Percentiles rank a stretch among this genome's conserved stretches.
Conservation (phyloP, 1,140 invertebrate genomes). For the Stenopsyche tienmushanensis region DNA sequence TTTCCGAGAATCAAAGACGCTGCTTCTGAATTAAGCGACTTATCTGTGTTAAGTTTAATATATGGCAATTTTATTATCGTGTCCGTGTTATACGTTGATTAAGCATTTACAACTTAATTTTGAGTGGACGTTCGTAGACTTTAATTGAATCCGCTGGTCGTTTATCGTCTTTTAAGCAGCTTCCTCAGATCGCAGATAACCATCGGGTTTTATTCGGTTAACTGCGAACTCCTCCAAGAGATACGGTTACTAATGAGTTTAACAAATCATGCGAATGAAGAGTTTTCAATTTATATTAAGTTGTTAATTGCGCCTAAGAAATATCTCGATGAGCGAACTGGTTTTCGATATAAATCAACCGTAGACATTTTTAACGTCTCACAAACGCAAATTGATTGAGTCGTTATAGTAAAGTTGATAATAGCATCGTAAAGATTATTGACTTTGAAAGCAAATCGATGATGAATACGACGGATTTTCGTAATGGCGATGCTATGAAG, state of each 20-base stretch:
- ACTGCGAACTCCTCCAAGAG: too few species aligned
- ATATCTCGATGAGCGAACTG: slow-evolving; percentile 10
- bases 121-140: too few species aligned
- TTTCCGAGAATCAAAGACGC: too few species aligned
- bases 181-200: slow-evolving; percentile 1
- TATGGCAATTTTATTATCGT: too few species aligned
- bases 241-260: slow-evolving; percentile 1
- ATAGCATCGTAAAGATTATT: too few species aligned
- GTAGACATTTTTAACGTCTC: slow-evolving; percentile 11
- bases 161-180: slow-evolving; percentile 4
- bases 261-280: slow-evolving; percentile 20
- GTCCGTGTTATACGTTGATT: too few species aligned
- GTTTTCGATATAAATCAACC: slow-evolving; percentile 12
- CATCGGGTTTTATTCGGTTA: not conserved
- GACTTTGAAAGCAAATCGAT: too few species aligned
- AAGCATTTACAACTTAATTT: slow-evolving; percentile 3
- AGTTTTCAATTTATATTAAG: slow-evolving; percentile 7
- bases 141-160: slow-evolving; percentile 1
- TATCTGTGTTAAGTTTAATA: too few species aligned
- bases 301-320: slow-evolving; percentile 17
- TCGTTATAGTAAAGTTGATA: too few species aligned
- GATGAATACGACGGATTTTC: too few species aligned
- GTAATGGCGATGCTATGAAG: too few species aligned
- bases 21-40: too few species aligned
- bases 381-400: slow-evolving; percentile 13